Evolutionary conservation across 2,888 invertebrate species (phyloP), one percentile per base, ranked within the genome.

Genomic region (Exocentrus adspersus): DNA sequence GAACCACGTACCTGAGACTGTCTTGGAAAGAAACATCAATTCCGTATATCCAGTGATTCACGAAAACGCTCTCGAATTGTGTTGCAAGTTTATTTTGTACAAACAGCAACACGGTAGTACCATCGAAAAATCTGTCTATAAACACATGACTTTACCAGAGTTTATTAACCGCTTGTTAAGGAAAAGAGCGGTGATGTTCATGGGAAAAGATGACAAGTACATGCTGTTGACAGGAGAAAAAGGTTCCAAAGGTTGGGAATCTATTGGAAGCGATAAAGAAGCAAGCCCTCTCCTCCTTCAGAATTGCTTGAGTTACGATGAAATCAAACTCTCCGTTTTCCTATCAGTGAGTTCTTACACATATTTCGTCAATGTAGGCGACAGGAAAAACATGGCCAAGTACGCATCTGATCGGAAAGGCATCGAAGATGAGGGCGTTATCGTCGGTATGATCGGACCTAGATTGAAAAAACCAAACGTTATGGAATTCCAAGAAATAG

Each of bases 21-120:
- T 67, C 43, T 67, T 80, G 17, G 74, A 75, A 64, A 81, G 78
- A 62, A 86, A 87, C 68, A 84, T 86, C 41, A 82, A 82, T 0
- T 89, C 90, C 0, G 87, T 1, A 87, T 91, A 91, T 77, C 90
- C 91, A 0, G 67, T 91, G 1, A 84, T 91, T 65, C 91, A 91
- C 70, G 91, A 91, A 75, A 84, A 88, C 52, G 87, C 87, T 6
- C 67, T 91, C 1, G 80, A 85, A 1, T 79, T 91, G 1, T 88
- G 88, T 78, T 85, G 88, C 4, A 84, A 86, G 63, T 91, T 90
- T 79, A 81, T 91, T 53, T 86, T 88, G 64, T 87, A 89, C 75
- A 91, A 91, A 79, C 83, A 80, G 37, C 67, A 76, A 7, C 61
- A 69, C 65, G 79, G 78, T 19, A 70, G 70, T 59, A 6, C 62